Evolutionary conservation across 1,140 invertebrate genomes (phyloP).

Genomic region (Palaemon carinicauda): DNA sequence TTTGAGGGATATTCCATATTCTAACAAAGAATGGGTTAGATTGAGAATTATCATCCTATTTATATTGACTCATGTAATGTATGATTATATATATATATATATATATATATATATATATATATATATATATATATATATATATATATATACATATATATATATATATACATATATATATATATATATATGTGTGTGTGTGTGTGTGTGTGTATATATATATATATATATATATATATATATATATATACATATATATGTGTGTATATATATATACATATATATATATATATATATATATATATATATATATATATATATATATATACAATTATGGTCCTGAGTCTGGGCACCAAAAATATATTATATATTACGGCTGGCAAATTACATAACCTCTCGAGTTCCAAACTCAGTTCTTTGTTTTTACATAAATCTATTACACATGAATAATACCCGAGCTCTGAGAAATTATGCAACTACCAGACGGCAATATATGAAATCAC

Average conservation of each 20-base stretch:
- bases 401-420: too few relatives aligned
- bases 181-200: not conserved
- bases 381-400: too few relatives aligned
- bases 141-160: not conserved
- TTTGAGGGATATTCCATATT: too few relatives aligned
- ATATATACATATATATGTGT: not conserved
- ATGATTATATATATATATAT: not conserved
- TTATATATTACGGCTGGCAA: too few relatives aligned
- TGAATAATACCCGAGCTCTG: too few relatives aligned
- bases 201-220: not conserved
- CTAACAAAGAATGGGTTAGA: not conserved
- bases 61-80: not conserved
- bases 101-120: not conserved
- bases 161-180: not conserved
- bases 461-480: too few relatives aligned
- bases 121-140: not conserved
- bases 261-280: not conserved
- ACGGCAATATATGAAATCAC: too few relatives aligned
- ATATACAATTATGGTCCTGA: too few relatives aligned
- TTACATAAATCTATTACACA: too few relatives aligned
- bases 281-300: constrained; percentile 1
- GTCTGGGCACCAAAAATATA: too few relatives aligned
- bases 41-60: too few relatives aligned
- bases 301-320: constrained; percentile 9
- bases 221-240: not conserved